These are phyloP conservation scores for Matsumurasca onukii DNA, from an alignment of 1,140 invertebrate genomes.

Conservation along the genomic window DNA sequence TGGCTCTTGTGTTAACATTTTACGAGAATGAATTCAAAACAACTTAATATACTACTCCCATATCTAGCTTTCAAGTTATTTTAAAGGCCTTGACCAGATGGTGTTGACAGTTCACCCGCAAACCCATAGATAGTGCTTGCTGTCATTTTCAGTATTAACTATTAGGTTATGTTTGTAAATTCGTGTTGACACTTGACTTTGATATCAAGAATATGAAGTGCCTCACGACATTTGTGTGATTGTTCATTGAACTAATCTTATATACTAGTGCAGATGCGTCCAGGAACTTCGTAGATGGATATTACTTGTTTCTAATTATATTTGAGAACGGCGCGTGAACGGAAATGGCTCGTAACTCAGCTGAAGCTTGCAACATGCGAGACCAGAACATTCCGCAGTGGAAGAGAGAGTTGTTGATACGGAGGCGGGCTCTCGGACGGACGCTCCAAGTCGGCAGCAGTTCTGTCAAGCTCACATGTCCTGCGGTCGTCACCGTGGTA, in stretches of 20 bases:
- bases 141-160: background rate
- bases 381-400: constrained; percentile 59
- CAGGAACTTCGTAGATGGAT: background rate
- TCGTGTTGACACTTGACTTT: too few relatives aligned
- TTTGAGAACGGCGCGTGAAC: background rate
- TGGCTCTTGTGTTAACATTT: too few relatives aligned
- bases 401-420: constrained; percentile 72
- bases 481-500: constrained; percentile 21
- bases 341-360: constrained; percentile 19
- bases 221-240: background rate
- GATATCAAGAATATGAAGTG: too few relatives aligned
- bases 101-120: constrained; percentile 8
- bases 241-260: background rate
- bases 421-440: constrained; percentile 53
- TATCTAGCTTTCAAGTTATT: background rate
- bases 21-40: too few relatives aligned
- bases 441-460: constrained; percentile 31
- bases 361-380: constrained; percentile 41
- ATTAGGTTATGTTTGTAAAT: constrained; percentile 20
- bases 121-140: constrained; percentile 15
- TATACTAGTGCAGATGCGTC: background rate
- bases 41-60: too few relatives aligned
- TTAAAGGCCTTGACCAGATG: background rate
- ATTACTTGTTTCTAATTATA: background rate
- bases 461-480: constrained; percentile 27